Base-by-base conservation (phyloP, 2,888 invertebrate species). In the Pristionchus maxplancki region DNA sequence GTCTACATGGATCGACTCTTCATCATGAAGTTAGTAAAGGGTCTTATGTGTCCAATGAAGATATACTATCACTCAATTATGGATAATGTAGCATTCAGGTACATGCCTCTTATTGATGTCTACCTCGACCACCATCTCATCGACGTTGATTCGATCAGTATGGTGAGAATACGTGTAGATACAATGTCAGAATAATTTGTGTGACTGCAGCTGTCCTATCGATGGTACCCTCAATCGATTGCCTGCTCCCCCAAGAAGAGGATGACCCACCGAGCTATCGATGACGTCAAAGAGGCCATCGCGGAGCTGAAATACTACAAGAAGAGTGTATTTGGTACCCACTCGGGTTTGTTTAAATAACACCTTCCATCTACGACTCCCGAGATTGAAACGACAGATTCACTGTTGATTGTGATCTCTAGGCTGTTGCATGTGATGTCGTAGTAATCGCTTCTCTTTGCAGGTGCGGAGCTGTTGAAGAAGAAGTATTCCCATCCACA, bases 81-180 rank as follows among this genome's bases (percentile, higher is more conserved):
- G 44, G 44, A 44, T 44, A 11, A 44, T 44, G 44, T 44, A 44
- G 8, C 44, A 44, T 44, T 44, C 20, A 97, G 97, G 95, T 96
- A 97, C 94, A 97, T 98, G 97, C 98, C 97, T 0, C 95, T 92
- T 74, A 95, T 98, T 9, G 95, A 97, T 94, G 94, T 96, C 0
- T 97, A 97, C 95, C 95, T 98, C 91, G 98, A 98, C 95, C 98
- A 98, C 95, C 96, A 98, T 93, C 97, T 97, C 81, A 96, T 99
- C 90, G 99, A 99, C 96, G 98, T 98, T 3, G 97, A 97, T 53
- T 96, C 97, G 0, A 95, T 99, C 31, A 98, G 98, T 98, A 44
- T 11, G 44, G 44, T 44, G 11, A 11, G 37, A 34, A 31, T n/a
- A 28, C n/a, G 24, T 62, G 24, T 74, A 20, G 62, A n/a, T n/a